Evolutionary conservation across 2,113 vertebrate species (phyloP), one percentile per base, ranked within the genome.

Genomic region (Ophiodon elongatus): DNA sequence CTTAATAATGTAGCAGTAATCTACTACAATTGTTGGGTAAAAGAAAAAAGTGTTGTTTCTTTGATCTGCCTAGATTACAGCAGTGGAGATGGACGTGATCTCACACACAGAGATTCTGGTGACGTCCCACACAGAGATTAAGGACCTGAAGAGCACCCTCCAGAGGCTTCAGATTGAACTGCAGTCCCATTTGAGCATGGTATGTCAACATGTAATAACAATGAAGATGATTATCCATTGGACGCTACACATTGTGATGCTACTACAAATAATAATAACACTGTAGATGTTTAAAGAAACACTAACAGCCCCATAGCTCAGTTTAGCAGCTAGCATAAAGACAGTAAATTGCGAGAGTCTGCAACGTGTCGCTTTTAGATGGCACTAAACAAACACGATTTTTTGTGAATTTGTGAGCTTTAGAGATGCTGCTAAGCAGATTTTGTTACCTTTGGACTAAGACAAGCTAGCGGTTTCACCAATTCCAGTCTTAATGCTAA

Each of bases 141-240:
- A 94, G 13, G 94, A 97, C 23, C 88, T 97, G 79, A 94, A 93
- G 76, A 95, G 89, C 29, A 93, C 81, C 23, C 67, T 95, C 52
- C 96, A 97, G 88, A 96, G 86, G 73, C 82, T 97, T 76, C 93
- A 98, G 85, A 96, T 97, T 56, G 97, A 99, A 0, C 93, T 97
- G 1, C 96, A 98, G 85, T 95, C 96, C 68, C 90, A 95, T 76
- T 50, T 95, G 31, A 97, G 95, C 88, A 95, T 95, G 96, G 98
- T 98, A 94, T 4, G 78, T 47, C 31, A 52, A 35, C 41, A n/a
- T 56, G 31, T 21, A 37, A 4, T 11, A 19, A 62, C 33, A 31
- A 31, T 21, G 14, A 52, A 67, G 21, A 59, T 11, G 31, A 37
- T 71, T 43, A 9, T 69, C 45, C 9, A 27, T 33, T 77, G 2